These are phyloP conservation scores for Eupithecia pulchellata DNA, from an alignment of 2,888 invertebrate genomes.

Conservation along the genomic window DNA sequence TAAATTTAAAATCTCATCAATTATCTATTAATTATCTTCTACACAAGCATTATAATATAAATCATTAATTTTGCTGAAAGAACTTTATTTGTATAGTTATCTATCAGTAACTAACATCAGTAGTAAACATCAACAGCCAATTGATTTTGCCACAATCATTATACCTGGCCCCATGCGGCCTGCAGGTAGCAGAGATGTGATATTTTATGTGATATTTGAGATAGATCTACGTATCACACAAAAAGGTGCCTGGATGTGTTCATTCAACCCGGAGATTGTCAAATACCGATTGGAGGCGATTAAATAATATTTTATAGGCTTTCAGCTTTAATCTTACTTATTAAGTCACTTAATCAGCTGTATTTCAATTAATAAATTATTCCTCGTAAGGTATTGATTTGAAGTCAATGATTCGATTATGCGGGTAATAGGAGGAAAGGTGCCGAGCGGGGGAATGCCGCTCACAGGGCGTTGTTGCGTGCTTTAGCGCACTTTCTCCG, in stretches of 20 bases:
- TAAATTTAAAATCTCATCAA: background rate
- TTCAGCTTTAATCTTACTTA: conserved; percentile 12
- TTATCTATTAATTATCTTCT: too few species aligned
- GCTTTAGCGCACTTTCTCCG: conserved; percentile 51
- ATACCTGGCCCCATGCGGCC: conserved; percentile 18
- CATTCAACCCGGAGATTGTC: conserved; percentile 45
- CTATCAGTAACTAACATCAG: background rate
- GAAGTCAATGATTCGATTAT: conserved; percentile 30
- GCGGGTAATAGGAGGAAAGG: conserved; percentile 42
- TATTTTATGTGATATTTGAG: conserved; percentile 36
- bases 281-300: conserved; percentile 33
- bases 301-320: conserved; percentile 22
- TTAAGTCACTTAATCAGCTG: background rate
- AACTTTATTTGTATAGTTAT: background rate
- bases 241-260: conserved; percentile 30
- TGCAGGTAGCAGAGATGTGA: conserved; percentile 36
- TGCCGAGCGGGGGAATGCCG: conserved; percentile 73
- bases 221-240: conserved; percentile 19
- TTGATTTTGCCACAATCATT: background rate
- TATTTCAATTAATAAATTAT: conserved; percentile 7
- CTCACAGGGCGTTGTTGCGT: conserved; percentile 71
- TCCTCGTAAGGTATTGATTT: conserved; percentile 1
- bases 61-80: background rate
- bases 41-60: background rate
- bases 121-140: background rate